These are phyloP conservation scores for Sebastes miniatus DNA, from an alignment of 2,797 vertebrate species.

Conservation along the genomic window DNA sequence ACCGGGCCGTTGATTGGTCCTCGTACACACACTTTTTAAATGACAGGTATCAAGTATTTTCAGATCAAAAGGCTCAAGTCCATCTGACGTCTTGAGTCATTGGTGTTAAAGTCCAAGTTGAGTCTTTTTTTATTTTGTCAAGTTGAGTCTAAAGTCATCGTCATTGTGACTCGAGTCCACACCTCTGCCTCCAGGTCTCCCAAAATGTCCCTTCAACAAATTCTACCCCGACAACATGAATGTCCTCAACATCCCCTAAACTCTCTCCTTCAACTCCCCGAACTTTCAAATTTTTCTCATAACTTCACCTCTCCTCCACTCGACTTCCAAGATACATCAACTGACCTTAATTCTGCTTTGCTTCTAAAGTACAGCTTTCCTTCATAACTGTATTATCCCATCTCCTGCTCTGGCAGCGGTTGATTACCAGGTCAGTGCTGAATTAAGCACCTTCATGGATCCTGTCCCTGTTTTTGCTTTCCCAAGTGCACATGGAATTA, in stretches of 20 bases:
- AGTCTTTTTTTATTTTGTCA: too few relatives aligned
- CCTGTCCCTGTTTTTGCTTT: constrained; percentile 77
- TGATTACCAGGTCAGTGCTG: constrained; percentile 77
- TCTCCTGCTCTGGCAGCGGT: constrained; percentile 48
- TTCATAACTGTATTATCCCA: constrained; percentile 46
- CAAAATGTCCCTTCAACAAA: too few relatives aligned
- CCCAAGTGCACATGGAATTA: constrained; percentile 74
- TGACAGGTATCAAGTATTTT: too few relatives aligned
- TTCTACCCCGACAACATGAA: too few relatives aligned
- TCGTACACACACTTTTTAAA: too few relatives aligned
- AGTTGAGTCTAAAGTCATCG: too few relatives aligned
- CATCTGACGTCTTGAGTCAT: too few relatives aligned
- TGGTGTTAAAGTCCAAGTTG: too few relatives aligned
- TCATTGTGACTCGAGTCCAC: too few relatives aligned
- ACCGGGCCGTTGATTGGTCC: too few relatives aligned
- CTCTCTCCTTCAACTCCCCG: background rate
- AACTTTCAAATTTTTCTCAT: background rate
- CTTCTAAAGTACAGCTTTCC: constrained; percentile 43
- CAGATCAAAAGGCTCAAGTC: too few relatives aligned
- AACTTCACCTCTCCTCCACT: background rate
- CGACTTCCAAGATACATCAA: background rate
- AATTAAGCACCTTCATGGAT: constrained; percentile 73
- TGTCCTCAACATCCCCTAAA: background rate
- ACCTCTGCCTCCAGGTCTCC: too few relatives aligned
- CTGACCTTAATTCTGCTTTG: constrained; percentile 49